Evolutionary conservation across 1,140 invertebrate species (phyloP).

Genomic region (Brachionus rubens): DNA sequence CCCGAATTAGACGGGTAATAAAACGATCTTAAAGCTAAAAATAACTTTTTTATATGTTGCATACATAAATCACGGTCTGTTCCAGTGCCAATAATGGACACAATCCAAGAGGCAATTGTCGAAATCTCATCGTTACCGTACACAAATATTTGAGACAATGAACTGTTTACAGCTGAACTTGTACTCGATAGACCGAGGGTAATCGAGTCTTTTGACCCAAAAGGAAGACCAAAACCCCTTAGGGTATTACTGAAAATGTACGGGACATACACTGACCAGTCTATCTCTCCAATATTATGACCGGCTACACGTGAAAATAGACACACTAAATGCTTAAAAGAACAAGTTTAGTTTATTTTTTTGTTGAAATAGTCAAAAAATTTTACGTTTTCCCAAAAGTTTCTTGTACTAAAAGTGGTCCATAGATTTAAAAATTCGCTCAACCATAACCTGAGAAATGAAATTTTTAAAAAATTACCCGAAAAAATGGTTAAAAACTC

Average conservation of each 20-base stretch:
- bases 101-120: constrained; percentile 69
- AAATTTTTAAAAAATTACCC: constrained; percentile 35
- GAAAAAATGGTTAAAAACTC: constrained; percentile 26
- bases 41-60: constrained; percentile 73
- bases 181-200: constrained; percentile 50
- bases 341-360: constrained; percentile 42
- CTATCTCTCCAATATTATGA: constrained; percentile 75
- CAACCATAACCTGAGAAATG: constrained; percentile 69
- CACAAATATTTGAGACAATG: constrained; percentile 27
- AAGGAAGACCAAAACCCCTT: constrained; percentile 73
- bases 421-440: constrained; percentile 76
- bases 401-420: constrained; percentile 70
- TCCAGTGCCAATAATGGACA: constrained; percentile 64
- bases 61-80: constrained; percentile 63
- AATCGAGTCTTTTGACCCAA: constrained; percentile 68
- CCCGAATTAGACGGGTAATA: constrained; percentile 83
- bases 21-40: constrained; percentile 80
- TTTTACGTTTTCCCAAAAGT: constrained; percentile 69
- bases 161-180: constrained; percentile 28
- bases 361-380: too few relatives aligned
- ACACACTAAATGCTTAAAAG: constrained; percentile 67
- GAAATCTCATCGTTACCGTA: constrained; percentile 59
- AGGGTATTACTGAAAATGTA: constrained; percentile 77
- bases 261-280: constrained; percentile 79
- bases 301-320: constrained; percentile 72